Percentiles rank a stretch among this genome's conserved stretches.
Evolutionary conservation across 2,888 invertebrate species (phyloP).

Genomic region (Bruchidius siliquastri): DNA sequence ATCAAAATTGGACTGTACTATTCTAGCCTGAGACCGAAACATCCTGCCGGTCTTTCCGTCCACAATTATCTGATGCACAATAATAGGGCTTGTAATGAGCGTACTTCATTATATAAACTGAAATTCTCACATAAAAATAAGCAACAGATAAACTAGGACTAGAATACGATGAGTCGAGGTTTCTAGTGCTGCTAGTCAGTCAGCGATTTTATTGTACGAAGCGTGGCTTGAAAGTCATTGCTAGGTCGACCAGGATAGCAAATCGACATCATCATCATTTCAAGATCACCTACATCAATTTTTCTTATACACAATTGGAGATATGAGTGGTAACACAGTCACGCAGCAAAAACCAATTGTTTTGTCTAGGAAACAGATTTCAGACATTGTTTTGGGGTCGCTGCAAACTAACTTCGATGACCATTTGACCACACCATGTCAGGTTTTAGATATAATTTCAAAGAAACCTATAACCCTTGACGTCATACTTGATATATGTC

Average conservation of each 20-base stretch:
- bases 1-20: background rate
- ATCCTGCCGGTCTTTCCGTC: background rate
- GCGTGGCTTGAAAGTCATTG: background rate
- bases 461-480: no score
- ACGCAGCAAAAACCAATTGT: no score
- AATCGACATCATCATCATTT: background rate
- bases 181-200: background rate
- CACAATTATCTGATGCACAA: background rate
- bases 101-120: background rate
- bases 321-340: no score
- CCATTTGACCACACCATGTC: no score
- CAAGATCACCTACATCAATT: background rate
- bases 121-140: background rate
- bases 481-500: no score
- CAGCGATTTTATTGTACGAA: background rate
- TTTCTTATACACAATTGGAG: no score
- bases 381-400: no score
- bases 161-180: background rate
- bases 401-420: no score
- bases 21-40: background rate
- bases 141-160: background rate
- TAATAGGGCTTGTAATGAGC: background rate
- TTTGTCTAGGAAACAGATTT: no score
- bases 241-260: background rate
- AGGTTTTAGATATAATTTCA: no score